Percentiles rank a stretch among this genome's conserved stretches.
phyloP scores from a whole-genome alignment of 1,140 invertebrate species.

The Rhagoletis pomonella region DNA sequence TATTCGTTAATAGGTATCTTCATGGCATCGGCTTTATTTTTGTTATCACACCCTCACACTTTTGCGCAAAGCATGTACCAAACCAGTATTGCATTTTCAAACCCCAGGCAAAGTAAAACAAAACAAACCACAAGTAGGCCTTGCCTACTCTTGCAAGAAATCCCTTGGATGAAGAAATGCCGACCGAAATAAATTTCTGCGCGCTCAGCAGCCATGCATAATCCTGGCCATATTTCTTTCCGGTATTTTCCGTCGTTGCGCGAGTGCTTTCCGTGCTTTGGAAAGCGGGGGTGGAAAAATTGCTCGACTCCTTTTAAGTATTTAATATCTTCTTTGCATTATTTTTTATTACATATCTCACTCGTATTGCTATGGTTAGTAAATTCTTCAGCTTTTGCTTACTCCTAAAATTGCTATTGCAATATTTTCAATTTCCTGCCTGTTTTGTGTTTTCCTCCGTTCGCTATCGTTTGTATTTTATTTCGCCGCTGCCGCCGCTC shows the following conservation, averaged over 20 bases:
- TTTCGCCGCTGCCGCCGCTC: background rate
- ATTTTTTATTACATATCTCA: background rate
- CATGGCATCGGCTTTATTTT: too few relatives aligned
- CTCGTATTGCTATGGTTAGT: background rate
- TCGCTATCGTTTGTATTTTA: background rate
- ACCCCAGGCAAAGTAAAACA: background rate
- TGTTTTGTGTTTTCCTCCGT: background rate
- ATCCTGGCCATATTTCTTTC: constrained; percentile 48
- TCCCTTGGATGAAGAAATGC: background rate
- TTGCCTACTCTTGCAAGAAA: constrained; percentile 19
- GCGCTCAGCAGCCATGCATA: constrained; percentile 26
- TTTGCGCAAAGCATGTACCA: background rate
- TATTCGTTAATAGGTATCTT: background rate
- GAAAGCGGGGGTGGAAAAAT: background rate
- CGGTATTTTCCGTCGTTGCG: background rate
- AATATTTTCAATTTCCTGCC: constrained; percentile 53
- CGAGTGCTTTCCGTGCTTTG: background rate
- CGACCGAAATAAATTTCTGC: background rate
- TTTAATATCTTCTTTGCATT: background rate
- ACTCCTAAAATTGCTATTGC: background rate
- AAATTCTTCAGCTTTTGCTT: background rate
- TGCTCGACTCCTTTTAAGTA: background rate
- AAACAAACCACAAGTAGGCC: background rate
- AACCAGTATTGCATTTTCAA: constrained; percentile 20
- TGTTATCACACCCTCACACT: background rate